Evolutionary conservation across 2,113 vertebrate genomes (phyloP), one percentile per base, ranked within the genome.

Genomic region (Leptocoma aspasia): DNA sequence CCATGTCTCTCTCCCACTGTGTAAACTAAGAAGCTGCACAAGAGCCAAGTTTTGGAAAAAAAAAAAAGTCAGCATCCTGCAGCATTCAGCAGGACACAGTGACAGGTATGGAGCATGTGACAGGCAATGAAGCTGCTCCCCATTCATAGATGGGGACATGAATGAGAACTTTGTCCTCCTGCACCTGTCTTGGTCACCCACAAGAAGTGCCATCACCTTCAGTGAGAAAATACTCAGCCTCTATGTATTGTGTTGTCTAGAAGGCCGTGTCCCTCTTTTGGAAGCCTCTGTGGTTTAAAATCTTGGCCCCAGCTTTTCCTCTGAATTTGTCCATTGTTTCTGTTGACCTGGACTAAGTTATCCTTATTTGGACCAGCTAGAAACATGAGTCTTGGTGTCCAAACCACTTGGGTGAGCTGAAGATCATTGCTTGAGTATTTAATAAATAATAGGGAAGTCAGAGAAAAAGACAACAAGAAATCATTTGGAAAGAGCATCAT

Each of bases 71-170:
- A 54, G 12, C 14, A 33, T 76, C 53, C 54, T 89, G 49, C n/a
- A 50, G 28, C 57, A 28, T 59, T 79, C 69, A 72, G 23, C 28
- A 60, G 57, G 66, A 70, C 6, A 23, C 10, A 17, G 30, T n/a
- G n/a, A n/a, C n/a, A n/a, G n/a, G n/a, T n/a, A n/a, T n/a, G n/a
- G n/a, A n/a, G n/a, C n/a, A 5, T 9, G 11, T 47, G 30, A 22
- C 0, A 1, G 33, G 22, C 22, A 16, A 42, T 18, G 13, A 49
- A 85, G 26, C 21, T 54, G 15, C 21, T 79, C 19, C 13, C 0
- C 0, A 8, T 50, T 28, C 19, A 33, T 0, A 9, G 10, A 13
- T 21, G n/a, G 2, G 5, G 28, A 60, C 20, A 10, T 1, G 1
- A 72, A 20, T 11, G 14, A 26, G 9, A 15, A 12, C 30, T 41